Conservation (phyloP, 1,140 invertebrate genomes). For the Apis laboriosa region DNA sequence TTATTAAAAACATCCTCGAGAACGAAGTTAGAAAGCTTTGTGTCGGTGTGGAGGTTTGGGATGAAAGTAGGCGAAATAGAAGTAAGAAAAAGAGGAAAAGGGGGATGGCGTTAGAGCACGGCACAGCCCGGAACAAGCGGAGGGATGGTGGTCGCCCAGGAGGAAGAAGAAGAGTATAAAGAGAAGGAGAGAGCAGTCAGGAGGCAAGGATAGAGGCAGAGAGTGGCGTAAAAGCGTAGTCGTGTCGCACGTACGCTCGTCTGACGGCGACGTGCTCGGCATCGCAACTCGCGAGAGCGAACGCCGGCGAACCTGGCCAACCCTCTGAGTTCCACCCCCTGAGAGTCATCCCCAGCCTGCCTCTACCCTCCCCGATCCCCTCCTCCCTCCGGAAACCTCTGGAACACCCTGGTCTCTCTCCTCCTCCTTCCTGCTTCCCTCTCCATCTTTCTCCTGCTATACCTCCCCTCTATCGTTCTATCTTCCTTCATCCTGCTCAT, state of each 20-base stretch:
- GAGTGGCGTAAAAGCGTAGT: conserved; percentile 80
- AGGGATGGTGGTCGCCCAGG: conserved; percentile 9
- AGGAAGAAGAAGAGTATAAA: conserved; percentile 13
- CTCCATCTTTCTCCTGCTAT: conserved; percentile 48
- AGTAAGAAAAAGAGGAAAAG: conserved; percentile 34
- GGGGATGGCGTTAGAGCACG: conserved; percentile 26
- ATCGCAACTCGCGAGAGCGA: conserved; percentile 70
- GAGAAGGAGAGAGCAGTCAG: conserved; percentile 54
- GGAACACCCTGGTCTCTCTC: conserved; percentile 45
- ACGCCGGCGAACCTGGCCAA: conserved; percentile 65
- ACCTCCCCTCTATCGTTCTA: conserved; percentile 7
- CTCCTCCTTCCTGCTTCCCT: conserved; percentile 58
- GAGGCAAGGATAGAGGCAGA: conserved; percentile 66
- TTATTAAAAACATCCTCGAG: conserved; percentile 55
- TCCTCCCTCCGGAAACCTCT: conserved; percentile 47
- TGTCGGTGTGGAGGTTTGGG: conserved; percentile 2
- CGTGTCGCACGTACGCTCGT: conserved; percentile 81
- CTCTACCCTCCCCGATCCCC: conserved; percentile 46
- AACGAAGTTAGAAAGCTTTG: conserved; percentile 36
- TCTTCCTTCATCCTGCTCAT: neutral
- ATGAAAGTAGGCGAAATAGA: conserved; percentile 61
- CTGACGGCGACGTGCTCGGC: conserved; percentile 79
- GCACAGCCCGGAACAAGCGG: conserved; percentile 22
- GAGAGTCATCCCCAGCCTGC: conserved; percentile 62
- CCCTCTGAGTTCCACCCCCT: conserved; percentile 69